Conservation (phyloP, 2,797 vertebrate species). For the Ciconia nigra region DNA sequence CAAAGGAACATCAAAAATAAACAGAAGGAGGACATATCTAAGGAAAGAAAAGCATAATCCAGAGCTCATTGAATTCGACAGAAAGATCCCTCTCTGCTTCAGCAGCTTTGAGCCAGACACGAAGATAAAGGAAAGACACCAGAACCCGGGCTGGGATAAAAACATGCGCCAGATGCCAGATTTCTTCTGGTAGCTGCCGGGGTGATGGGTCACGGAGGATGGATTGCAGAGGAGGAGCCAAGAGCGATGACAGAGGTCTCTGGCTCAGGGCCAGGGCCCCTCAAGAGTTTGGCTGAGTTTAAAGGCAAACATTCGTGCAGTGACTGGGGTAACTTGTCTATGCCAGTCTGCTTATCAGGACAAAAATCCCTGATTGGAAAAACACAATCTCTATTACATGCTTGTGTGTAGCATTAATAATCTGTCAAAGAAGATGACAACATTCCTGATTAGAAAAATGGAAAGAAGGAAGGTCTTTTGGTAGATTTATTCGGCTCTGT, state of each 20-base stretch:
- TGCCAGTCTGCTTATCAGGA: slow-evolving; percentile 40
- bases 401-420: slow-evolving; percentile 12
- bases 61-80: background rate
- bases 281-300: background rate
- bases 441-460: background rate
- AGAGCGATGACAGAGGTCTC: slow-evolving; percentile 17
- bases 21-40: background rate
- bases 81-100: background rate
- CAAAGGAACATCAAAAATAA: background rate
- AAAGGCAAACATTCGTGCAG: background rate
- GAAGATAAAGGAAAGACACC: background rate
- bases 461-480: background rate
- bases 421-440: slow-evolving; percentile 18
- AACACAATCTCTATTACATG: slow-evolving; percentile 5
- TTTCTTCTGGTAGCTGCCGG: slow-evolving; percentile 11
- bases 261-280: background rate
- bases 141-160: background rate
- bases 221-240: slow-evolving; percentile 48
- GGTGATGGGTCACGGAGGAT: slow-evolving; percentile 34
- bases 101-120: background rate
- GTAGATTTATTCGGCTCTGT: background rate
- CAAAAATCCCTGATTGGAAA: slow-evolving; percentile 28
- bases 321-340: background rate
- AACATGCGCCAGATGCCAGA: background rate
- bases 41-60: background rate